Evolutionary conservation across 2,113 vertebrate genomes (phyloP).

Genomic region (Brevimyrus niger): DNA sequence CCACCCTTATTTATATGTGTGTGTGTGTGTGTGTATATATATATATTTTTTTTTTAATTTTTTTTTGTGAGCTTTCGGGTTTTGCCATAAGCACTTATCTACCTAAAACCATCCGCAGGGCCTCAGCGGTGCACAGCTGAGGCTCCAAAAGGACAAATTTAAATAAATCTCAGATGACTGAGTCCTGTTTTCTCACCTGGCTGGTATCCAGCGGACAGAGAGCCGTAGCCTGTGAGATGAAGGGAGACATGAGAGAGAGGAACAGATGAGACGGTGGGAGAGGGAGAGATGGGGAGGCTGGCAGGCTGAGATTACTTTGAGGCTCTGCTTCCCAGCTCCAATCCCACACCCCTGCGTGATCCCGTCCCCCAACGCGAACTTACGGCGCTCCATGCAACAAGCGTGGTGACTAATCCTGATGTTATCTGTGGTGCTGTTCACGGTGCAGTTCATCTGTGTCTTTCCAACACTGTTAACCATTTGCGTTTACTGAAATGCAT

Average conservation of each 20-base stretch:
- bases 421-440: constrained; percentile 1
- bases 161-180: not conserved
- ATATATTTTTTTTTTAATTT: not conserved
- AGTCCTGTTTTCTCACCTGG: constrained; percentile 43
- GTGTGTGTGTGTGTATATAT: not conserved
- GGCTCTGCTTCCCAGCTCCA: not conserved
- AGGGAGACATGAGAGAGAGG: not conserved
- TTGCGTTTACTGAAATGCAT: not conserved
- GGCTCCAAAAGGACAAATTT: not conserved
- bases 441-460: not conserved
- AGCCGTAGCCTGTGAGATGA: constrained; percentile 52
- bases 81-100: not conserved
- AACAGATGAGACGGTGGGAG: not conserved
- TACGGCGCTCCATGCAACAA: not conserved
- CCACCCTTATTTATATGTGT: not conserved
- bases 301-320: not conserved
- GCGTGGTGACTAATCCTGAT: not conserved
- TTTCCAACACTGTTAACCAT: not conserved
- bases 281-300: too few relatives aligned
- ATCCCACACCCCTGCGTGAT: not conserved
- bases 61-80: not conserved
- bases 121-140: not conserved
- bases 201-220: constrained; percentile 48
- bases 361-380: not conserved
- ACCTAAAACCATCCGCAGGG: not conserved